phyloP scores from a whole-genome alignment of 2,113 vertebrate genomes.

The Mastomys coucha region DNA sequence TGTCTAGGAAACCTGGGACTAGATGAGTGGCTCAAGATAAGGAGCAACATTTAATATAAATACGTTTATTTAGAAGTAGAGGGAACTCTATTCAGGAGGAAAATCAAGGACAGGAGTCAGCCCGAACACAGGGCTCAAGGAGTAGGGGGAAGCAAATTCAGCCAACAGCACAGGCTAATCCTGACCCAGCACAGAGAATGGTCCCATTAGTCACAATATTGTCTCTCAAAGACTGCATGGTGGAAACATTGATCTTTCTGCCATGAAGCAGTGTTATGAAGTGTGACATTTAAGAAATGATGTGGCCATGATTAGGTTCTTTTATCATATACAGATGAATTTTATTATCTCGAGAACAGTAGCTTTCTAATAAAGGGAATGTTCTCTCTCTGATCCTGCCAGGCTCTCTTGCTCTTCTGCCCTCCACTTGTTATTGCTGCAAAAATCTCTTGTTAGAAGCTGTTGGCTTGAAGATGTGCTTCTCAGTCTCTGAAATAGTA shows the following conservation, averaged over 20 bases:
- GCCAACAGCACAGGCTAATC: no score
- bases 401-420: neutral
- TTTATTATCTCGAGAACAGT: neutral
- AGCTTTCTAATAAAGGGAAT: neutral
- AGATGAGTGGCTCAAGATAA: neutral
- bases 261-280: no score
- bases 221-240: neutral
- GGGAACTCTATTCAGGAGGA: neutral
- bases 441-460: no score
- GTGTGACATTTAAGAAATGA: neutral
- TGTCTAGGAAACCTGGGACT: neutral
- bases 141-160: neutral
- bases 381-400: no score
- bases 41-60: neutral
- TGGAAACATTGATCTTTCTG: neutral
- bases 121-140: neutral
- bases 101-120: neutral
- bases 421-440: neutral
- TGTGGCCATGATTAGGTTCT: neutral
- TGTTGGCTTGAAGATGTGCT: neutral
- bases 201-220: neutral
- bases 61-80: neutral
- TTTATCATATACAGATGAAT: neutral
- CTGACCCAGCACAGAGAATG: neutral
- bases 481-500: neutral